Base-by-base conservation (phyloP, 2,888 invertebrate species). In the Drosophila algonquin region DNA sequence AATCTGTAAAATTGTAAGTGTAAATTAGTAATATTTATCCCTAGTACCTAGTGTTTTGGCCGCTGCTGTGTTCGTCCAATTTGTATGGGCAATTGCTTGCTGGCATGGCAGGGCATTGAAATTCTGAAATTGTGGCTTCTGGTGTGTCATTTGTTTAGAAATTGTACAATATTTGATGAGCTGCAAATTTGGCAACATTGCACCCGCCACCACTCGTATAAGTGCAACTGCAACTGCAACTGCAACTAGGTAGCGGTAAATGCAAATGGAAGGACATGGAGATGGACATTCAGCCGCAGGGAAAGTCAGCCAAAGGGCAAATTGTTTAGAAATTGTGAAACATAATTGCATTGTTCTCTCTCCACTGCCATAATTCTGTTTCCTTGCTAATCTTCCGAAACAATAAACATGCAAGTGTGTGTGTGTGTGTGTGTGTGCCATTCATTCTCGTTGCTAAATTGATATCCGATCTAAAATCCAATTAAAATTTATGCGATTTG, bases 101-200 rank as follows among this genome's bases (percentile, higher is more conserved):
- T 21, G 21, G 72, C 53, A 18, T 18, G 1, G 18, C 70, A 4
- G 30, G 60, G 74, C 83, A 59, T 70, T 50, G 51, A 1, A 44
- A 12, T 44, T 48, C 58, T 50, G 51, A 1, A 44, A 12, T 44
- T 48, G 53, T 47, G 53, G 64, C 52, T 57, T 70, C 8, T 54
- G 57, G 59, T 60, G 47, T 56, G 75, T 81, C 77, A 86, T 88
- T 80, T 86, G 82, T 80, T 82, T 77, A 48, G 57, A 71, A 88
- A 87, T 84, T 78, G 73, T 76, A 30, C 30, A 8, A 30, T 2
- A 80, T 80, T 83, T 73, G 75, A 76, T 79, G 74, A 71, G 73
- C 69, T 60, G 65, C 83, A 79, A 82, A 82, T 82, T 73, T 73
- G 69, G 35, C 52, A 60, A 54, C 59, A 68, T 69, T 51, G 53